Conservation (phyloP, 1,140 invertebrate genomes). For the Schlechtendalia chinensis region DNA sequence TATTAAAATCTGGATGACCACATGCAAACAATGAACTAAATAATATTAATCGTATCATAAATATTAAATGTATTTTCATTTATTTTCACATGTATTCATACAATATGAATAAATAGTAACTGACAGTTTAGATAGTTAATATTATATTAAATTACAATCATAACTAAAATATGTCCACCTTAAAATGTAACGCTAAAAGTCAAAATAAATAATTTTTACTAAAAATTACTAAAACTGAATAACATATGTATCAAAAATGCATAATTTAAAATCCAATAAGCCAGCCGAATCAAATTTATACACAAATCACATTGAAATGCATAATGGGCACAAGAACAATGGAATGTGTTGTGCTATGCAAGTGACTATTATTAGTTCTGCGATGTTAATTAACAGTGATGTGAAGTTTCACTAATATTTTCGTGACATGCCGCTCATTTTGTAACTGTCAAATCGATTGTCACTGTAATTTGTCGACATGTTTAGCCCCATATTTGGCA, state of each 20-base stretch:
- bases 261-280: neutral
- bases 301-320: too few species aligned
- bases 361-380: neutral
- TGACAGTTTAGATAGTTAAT: too few species aligned
- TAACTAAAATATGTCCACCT: neutral
- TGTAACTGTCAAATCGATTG: slow-evolving; percentile 37
- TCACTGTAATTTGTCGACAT: slow-evolving; percentile 36
- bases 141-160: too few species aligned
- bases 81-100: too few species aligned
- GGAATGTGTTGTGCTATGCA: slow-evolving; percentile 1
- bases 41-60: too few species aligned
- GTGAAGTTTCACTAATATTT: slow-evolving; percentile 7
- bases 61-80: too few species aligned
- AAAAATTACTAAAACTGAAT: neutral
- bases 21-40: too few species aligned
- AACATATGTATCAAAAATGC: neutral
- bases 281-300: neutral
- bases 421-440: slow-evolving; percentile 38
- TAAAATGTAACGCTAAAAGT: slow-evolving; percentile 14
- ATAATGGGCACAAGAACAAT: neutral
- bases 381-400: neutral
- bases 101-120: too few species aligned
- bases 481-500: slow-evolving; percentile 25
- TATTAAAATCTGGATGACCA: too few species aligned
- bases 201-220: neutral